These are phyloP conservation scores for Xanthorhoe spadicearia DNA, from an alignment of 2,888 invertebrate species.

Conservation along the genomic window DNA sequence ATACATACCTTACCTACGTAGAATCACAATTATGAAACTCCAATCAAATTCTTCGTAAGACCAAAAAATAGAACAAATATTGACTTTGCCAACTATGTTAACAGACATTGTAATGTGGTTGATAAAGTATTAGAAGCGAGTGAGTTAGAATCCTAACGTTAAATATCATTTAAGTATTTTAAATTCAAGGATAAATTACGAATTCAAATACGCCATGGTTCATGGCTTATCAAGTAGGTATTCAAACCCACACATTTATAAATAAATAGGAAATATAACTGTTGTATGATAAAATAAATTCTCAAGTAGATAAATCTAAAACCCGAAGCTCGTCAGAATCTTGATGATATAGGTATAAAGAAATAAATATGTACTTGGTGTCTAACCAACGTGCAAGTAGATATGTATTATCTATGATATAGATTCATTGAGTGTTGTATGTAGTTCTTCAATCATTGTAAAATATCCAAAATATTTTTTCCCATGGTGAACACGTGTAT, in stretches of 20 bases:
- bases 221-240: conserved; percentile 22
- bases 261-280: background rate
- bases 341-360: too few relatives aligned
- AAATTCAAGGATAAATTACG: conserved; percentile 36
- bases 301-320: too few relatives aligned
- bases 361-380: too few relatives aligned
- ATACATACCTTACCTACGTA: background rate
- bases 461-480: too few relatives aligned
- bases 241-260: conserved; percentile 1
- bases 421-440: too few relatives aligned
- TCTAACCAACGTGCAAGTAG: too few relatives aligned
- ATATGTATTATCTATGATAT: too few relatives aligned
- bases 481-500: background rate
- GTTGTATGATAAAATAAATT: background rate
- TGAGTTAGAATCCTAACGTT: conserved; percentile 7
- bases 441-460: too few relatives aligned
- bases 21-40: background rate
- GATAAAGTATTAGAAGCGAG: background rate
- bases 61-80: background rate
- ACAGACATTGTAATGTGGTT: too few relatives aligned
- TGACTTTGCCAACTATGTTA: background rate
- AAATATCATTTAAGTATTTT: conserved; percentile 13
- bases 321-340: too few relatives aligned
- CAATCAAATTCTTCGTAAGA: background rate
- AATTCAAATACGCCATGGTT: conserved; percentile 21